Percentiles rank a stretch among this genome's conserved stretches.
Conservation (phyloP, 1,140 invertebrate species). For the Harlomillsia oculata region DNA sequence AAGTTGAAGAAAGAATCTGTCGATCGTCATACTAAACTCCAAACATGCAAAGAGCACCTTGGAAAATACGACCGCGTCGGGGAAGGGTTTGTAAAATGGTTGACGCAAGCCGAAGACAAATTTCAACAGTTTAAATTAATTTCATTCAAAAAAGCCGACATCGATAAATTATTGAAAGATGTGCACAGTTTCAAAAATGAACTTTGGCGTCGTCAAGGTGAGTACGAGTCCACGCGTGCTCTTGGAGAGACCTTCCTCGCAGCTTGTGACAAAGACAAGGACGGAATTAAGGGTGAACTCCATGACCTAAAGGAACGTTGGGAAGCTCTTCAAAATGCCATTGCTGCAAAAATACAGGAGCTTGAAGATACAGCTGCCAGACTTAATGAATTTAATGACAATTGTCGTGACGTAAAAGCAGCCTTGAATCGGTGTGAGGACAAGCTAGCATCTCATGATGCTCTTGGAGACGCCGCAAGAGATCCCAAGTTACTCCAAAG, state of each 20-base stretch:
- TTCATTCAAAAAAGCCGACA: constrained; percentile 66
- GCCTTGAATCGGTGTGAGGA: constrained; percentile 78
- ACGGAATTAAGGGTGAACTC: constrained; percentile 72
- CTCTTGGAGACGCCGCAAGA: constrained; percentile 62
- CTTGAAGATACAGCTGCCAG: constrained; percentile 74
- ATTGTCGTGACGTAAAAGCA: constrained; percentile 68
- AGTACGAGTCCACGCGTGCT: constrained; percentile 78
- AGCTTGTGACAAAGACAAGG: constrained; percentile 54
- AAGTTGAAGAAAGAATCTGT: constrained; percentile 73
- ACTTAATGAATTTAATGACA: constrained; percentile 72
- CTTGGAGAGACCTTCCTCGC: constrained; percentile 67
- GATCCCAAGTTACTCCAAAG: constrained; percentile 73
- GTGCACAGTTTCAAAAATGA: constrained; percentile 83
- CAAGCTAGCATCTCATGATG: constrained; percentile 67
- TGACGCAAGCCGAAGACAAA: constrained; percentile 75
- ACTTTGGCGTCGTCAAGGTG: constrained; percentile 77
- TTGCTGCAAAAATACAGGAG: constrained; percentile 55
- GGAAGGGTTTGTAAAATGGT: constrained; percentile 78
- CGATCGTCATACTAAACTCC: constrained; percentile 70
- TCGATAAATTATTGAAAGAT: constrained; percentile 81
- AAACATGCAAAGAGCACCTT: constrained; percentile 80
- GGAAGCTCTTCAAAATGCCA: constrained; percentile 74
- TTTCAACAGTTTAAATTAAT: constrained; percentile 66
- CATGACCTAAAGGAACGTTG: constrained; percentile 70
- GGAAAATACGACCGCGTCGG: constrained; percentile 76